Conservation (phyloP, 2,797 vertebrate genomes). For the Leucoraja ocellata region DNA sequence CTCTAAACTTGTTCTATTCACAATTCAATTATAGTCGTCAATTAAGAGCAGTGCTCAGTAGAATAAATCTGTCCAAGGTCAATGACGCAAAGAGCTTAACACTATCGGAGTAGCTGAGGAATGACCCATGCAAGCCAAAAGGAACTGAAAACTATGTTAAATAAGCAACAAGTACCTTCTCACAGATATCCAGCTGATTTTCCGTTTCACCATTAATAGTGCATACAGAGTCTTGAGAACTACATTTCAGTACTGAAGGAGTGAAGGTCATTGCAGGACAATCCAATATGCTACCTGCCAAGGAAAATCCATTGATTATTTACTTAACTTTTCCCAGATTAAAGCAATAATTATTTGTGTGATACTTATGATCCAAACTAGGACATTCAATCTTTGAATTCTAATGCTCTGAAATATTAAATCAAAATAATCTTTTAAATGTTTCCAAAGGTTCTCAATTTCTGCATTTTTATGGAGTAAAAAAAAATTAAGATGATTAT, state of each 20-base stretch:
- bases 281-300: slow-evolving; percentile 5
- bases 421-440: neutral
- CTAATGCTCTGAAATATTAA: neutral
- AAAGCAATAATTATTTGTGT: neutral
- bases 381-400: neutral
- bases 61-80: neutral
- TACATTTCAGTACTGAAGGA: neutral
- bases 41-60: neutral
- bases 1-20: too few relatives aligned
- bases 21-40: too few relatives aligned
- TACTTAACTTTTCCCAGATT: neutral
- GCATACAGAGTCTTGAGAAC: neutral
- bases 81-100: neutral
- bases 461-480: neutral
- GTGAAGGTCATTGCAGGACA: slow-evolving; percentile 20
- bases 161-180: slow-evolving; percentile 1
- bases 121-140: neutral
- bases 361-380: neutral
- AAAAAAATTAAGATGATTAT: neutral
- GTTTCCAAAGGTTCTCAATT: neutral
- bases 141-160: neutral
- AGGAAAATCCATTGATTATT: neutral
- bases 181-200: slow-evolving; percentile 3
- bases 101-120: neutral
- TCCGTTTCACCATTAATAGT: neutral